These are phyloP conservation scores for Nomada goodeniana DNA, from an alignment of 2,888 invertebrate species.

Conservation along the genomic window DNA sequence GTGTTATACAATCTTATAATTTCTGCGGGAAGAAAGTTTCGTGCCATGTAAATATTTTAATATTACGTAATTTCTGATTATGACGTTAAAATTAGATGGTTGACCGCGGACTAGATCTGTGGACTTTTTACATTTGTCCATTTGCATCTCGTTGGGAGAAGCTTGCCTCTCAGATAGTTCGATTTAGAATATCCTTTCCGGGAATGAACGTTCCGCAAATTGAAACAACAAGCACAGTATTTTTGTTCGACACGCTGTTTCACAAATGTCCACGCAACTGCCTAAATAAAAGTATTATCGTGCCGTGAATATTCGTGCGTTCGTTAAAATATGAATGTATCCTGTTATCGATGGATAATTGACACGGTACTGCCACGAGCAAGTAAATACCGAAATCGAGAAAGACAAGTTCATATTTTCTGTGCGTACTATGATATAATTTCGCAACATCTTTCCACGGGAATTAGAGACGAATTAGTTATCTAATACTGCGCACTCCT, in stretches of 20 bases:
- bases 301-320: too few relatives aligned
- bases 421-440: not conserved
- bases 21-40: not conserved
- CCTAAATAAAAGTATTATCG: too few relatives aligned
- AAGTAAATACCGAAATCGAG: not conserved
- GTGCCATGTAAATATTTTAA: not conserved
- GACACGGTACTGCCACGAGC: not conserved
- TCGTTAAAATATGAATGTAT: not conserved
- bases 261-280: too few relatives aligned
- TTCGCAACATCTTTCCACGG: not conserved
- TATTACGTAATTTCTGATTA: not conserved
- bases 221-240: too few relatives aligned
- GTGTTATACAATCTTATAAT: not conserved
- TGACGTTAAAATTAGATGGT: too few relatives aligned
- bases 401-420: not conserved
- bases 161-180: too few relatives aligned
- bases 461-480: conserved; percentile 11
- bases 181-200: too few relatives aligned
- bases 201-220: too few relatives aligned
- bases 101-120: too few relatives aligned
- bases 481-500: not conserved
- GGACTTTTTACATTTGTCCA: too few relatives aligned
- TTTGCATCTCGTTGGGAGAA: too few relatives aligned
- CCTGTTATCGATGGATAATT: not conserved
- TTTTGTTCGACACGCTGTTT: too few relatives aligned